Percentiles rank a stretch among this genome's conserved stretches.
These are phyloP conservation scores for Vanacampus margaritifer DNA, from an alignment of 2,113 vertebrate genomes.

Conservation along the genomic window DNA sequence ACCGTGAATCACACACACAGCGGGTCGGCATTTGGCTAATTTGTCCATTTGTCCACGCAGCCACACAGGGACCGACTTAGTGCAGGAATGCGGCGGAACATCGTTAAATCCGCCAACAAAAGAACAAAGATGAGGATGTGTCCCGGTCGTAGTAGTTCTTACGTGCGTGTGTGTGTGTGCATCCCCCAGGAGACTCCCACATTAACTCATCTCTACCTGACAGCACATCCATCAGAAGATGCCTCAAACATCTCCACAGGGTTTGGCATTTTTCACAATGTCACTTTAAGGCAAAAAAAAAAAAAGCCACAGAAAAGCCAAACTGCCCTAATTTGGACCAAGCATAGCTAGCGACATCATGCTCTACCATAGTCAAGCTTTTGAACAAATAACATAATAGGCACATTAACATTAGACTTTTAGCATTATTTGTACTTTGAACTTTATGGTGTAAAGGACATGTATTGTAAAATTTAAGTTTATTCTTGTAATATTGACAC, in stretches of 20 bases:
- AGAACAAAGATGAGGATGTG: conserved; percentile 74
- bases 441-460: background rate
- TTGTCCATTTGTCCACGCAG: conserved; percentile 12
- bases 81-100: conserved; percentile 77
- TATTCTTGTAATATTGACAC: background rate
- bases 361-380: background rate
- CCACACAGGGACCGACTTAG: conserved; percentile 74
- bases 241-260: background rate
- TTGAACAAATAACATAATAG: background rate
- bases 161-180: conserved; percentile 29
- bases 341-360: background rate
- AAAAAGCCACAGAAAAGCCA: background rate
- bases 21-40: conserved; percentile 1
- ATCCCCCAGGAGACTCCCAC: conserved; percentile 31
- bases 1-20: background rate
- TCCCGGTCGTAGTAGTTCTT: conserved; percentile 45
- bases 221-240: conserved; percentile 26
- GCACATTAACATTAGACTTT: background rate
- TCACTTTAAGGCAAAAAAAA: background rate
- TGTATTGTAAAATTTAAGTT: background rate
- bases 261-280: background rate
- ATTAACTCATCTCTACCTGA: conserved; percentile 58
- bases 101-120: conserved; percentile 75
- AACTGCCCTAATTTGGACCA: background rate
- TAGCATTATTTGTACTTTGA: background rate